These are phyloP conservation scores for Eristalinus aeneus DNA, from an alignment of 2,888 invertebrate genomes.

Conservation along the genomic window DNA sequence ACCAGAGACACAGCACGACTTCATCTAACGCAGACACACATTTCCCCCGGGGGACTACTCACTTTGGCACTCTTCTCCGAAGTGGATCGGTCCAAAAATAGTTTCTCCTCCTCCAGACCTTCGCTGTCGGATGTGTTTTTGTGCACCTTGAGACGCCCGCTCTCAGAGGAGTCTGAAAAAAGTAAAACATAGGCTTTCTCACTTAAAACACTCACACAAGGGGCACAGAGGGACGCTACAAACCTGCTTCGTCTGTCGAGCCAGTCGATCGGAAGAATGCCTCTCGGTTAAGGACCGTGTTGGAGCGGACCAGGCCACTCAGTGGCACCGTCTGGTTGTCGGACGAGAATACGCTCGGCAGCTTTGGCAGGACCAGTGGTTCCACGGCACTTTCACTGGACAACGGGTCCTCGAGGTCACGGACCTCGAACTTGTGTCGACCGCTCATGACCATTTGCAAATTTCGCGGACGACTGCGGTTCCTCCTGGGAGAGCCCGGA, in stretches of 20 bases:
- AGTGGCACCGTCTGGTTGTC: constrained; percentile 78
- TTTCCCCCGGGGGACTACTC: constrained; percentile 9
- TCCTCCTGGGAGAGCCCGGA: constrained; percentile 76
- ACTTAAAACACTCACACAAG: neutral
- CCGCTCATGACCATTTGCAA: constrained; percentile 88
- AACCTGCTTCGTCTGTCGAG: constrained; percentile 61
- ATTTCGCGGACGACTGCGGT: constrained; percentile 84
- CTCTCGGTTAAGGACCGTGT: constrained; percentile 78
- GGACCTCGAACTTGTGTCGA: constrained; percentile 88
- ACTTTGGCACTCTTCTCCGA: constrained; percentile 81
- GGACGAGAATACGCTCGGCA: constrained; percentile 76
- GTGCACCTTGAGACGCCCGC: constrained; percentile 54
- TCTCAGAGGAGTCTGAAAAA: constrained; percentile 43
- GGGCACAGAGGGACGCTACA: neutral
- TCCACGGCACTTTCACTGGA: constrained; percentile 80
- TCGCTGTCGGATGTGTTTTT: constrained; percentile 77
- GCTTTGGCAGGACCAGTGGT: constrained; percentile 79
- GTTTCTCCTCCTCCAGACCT: constrained; percentile 85
- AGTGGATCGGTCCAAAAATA: constrained; percentile 84
- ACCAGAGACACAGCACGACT: neutral
- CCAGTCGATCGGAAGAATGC: constrained; percentile 65
- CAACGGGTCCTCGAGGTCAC: constrained; percentile 83
- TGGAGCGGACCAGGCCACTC: constrained; percentile 79
- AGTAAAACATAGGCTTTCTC: neutral
- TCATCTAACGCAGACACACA: neutral